Percentiles rank a stretch among this genome's conserved stretches.
Evolutionary conservation across 2,113 vertebrate species (phyloP).

Genomic region (Lasiurus cinereus): DNA sequence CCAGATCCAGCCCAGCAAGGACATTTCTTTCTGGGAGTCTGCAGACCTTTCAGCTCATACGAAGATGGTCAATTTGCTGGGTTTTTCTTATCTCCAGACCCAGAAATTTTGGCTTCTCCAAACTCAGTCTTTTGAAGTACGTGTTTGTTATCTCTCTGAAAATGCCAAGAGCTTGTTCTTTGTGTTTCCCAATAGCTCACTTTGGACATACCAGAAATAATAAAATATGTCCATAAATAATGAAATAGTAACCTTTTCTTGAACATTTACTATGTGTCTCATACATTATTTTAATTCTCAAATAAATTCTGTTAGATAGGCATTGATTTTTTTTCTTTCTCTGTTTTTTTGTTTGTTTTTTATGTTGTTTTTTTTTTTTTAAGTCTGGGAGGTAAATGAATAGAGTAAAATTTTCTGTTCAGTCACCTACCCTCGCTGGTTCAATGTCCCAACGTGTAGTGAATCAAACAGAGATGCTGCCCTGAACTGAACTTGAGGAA

Average conservation of each 20-base stretch:
- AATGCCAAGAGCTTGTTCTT: not conserved
- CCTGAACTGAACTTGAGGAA: conserved; percentile 91
- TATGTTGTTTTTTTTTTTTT: conserved; percentile 39
- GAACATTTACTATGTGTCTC: not conserved
- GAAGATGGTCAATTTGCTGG: conserved; percentile 30
- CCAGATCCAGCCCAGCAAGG: conserved; percentile 41
- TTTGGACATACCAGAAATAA: conserved; percentile 52
- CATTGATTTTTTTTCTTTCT: not conserved
- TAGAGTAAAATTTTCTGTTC: conserved; percentile 58
- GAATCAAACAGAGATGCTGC: conserved; percentile 88
- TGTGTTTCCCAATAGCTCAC: conserved; percentile 1
- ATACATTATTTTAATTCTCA: conserved; percentile 30
- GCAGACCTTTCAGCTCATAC: not conserved
- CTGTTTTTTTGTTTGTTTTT: not conserved
- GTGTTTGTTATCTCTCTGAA: conserved; percentile 65
- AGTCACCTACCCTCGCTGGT: conserved; percentile 73
- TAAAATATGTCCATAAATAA: conserved; percentile 38
- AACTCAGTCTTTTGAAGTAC: conserved; percentile 35
- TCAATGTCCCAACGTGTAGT: conserved; percentile 92
- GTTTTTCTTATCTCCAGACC: not conserved
- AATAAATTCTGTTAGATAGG: conserved; percentile 26
- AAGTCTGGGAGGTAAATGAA: conserved; percentile 77
- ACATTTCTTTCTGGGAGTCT: conserved; percentile 46
- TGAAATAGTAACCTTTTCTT: not conserved
- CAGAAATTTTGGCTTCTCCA: conserved; percentile 61